These are phyloP conservation scores for Vultur gryphus DNA, from an alignment of 2,797 vertebrate species.

Conservation along the genomic window DNA sequence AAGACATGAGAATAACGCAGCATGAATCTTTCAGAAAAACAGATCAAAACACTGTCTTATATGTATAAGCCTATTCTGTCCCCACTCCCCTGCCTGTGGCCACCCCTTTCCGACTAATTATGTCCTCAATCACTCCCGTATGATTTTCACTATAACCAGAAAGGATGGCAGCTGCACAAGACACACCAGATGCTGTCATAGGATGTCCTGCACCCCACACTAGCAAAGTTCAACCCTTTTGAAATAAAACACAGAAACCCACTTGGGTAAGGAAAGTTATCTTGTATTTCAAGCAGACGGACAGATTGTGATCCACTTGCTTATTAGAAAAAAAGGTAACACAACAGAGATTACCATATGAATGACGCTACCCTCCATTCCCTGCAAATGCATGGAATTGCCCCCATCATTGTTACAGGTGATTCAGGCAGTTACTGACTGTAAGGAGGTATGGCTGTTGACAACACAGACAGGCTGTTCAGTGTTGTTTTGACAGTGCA, in stretches of 20 bases:
- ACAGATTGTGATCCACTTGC: background rate
- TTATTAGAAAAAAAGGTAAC: background rate
- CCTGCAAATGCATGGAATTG: background rate
- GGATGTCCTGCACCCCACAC: background rate
- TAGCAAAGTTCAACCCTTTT: background rate
- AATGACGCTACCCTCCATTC: background rate
- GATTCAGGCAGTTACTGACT: background rate
- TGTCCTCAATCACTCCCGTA: background rate
- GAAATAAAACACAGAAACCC: background rate
- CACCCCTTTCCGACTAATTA: background rate
- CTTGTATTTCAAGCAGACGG: background rate
- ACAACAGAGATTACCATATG: background rate
- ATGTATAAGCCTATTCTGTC: background rate
- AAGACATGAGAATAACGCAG: background rate
- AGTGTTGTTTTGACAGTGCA: background rate
- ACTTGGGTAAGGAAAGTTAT: background rate
- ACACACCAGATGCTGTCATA: background rate
- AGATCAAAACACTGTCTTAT: background rate
- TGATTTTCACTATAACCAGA: constrained; percentile 6
- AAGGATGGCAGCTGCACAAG: background rate
- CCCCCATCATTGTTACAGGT: background rate
- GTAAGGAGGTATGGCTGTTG: background rate
- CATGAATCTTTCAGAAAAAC: background rate
- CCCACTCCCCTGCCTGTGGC: background rate
- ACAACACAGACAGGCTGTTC: background rate